Base-by-base conservation (phyloP, 2,888 invertebrate species). In the Melikaiella ostensackeni region DNA sequence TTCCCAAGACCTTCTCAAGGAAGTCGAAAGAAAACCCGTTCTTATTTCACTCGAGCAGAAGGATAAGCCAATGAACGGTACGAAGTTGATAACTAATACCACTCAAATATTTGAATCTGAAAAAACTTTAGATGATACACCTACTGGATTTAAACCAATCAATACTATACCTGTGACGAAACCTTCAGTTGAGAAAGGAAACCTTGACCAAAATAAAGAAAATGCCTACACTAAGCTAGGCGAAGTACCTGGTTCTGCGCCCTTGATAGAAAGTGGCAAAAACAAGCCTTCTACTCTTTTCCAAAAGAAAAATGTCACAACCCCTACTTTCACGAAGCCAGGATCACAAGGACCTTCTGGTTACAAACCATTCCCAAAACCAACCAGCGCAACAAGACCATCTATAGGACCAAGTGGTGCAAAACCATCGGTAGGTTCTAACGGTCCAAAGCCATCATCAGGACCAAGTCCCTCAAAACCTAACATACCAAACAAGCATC, bases 151-250 rank as follows among this genome's bases (percentile, higher is more conserved):
- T 9, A 50, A 70, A 21, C 50, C 70, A 50, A 27, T 16, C 2
- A 21, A 24, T 13, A 13, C 57, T 24, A 57, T 13, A 24, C 13
- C 24, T 57, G 57, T 24, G 9, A 57, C 1, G 1, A 27, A 57
- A 24, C 13, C 57, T 46, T 27, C 46, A 24, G 16, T 2, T 46
- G 24, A 66, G 5, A 33, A 35, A n/a, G 63, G 35, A 19, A 27
- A 7, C 38, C 2, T 55, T 74, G 13, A 74, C 62, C 16, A 46
- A n/a, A 64, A 57, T 42, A 35, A 57, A 19, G 78, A 82, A 19
- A 76, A 77, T 64, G 59, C 78, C 57, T 74, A 74, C 57, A 74
- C 46, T 38, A 82, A 84, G 75, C 46, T 80, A 30, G 80, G 79
- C 2, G 83, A 84, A 55, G 24, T 57, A 24, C 27, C n/a, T 70